Evolutionary conservation across 2,113 vertebrate species (phyloP).

Genomic region (Cromileptes altivelis): DNA sequence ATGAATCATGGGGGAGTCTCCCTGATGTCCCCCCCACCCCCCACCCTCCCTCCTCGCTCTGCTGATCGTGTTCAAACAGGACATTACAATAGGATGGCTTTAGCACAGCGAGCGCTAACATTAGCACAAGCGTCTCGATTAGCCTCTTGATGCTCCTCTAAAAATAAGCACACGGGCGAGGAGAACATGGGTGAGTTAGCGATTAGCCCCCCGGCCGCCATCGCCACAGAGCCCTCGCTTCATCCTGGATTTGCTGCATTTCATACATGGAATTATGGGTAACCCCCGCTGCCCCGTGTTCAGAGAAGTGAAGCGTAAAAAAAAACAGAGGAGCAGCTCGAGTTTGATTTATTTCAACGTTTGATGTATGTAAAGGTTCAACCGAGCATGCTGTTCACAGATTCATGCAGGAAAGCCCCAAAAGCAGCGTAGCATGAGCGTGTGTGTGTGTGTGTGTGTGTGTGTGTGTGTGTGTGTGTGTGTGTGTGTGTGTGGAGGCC

Average conservation of each 20-base stretch:
- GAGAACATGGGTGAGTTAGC: conserved; percentile 70
- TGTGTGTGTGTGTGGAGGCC: background rate
- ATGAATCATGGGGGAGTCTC: conserved; percentile 36
- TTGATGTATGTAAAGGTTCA: conserved; percentile 63
- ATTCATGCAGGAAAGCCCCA: conserved; percentile 41
- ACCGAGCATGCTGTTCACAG: conserved; percentile 51
- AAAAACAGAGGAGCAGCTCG: conserved; percentile 23
- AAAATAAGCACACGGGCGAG: conserved; percentile 74
- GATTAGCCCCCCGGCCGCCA: conserved; percentile 61
- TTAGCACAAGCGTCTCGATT: conserved; percentile 59
- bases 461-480: conserved; percentile 23
- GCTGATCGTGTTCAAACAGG: conserved; percentile 39
- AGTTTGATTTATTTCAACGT: conserved; percentile 63
- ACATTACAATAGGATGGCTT: conserved; percentile 33
- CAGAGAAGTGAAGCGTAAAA: conserved; percentile 57
- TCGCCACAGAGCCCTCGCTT: conserved; percentile 38
- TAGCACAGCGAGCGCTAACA: conserved; percentile 51
- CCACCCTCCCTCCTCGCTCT: conserved; percentile 1
- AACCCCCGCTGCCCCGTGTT: conserved; percentile 29
- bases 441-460: conserved; percentile 18
- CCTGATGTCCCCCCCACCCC: background rate
- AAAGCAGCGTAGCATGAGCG: background rate
- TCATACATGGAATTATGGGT: conserved; percentile 66
- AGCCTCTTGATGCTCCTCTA: conserved; percentile 65
- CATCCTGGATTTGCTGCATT: conserved; percentile 52